Evolutionary conservation across 2,113 vertebrate genomes (phyloP).

Genomic region (Equus quagga): DNA sequence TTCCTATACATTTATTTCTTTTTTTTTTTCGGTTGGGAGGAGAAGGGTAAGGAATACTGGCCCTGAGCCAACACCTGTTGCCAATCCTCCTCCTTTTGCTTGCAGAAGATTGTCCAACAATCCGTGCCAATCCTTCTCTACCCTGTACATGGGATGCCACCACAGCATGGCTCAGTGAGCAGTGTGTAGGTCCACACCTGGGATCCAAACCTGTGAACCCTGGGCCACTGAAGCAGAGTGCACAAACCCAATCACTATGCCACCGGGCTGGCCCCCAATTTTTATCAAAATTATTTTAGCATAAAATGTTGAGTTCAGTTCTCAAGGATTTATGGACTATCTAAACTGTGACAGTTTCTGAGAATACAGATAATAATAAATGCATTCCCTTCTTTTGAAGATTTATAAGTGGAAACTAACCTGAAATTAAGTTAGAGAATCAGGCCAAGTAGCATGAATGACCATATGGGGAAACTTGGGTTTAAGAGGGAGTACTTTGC

Average conservation of each 20-base stretch:
- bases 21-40: no score
- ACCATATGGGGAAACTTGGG: background rate
- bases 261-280: background rate
- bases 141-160: no score
- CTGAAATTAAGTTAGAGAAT: slow-evolving; percentile 16
- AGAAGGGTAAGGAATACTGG: no score
- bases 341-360: background rate
- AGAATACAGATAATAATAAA: background rate
- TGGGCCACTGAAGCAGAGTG: no score
- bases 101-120: no score
- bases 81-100: no score
- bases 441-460: background rate
- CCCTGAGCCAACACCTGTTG: no score
- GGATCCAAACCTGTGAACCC: no score
- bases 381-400: background rate
- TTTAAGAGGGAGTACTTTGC: background rate
- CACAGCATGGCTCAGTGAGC: no score
- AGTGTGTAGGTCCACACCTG: no score
- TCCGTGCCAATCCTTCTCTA: no score
- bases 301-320: background rate
- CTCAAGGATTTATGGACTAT: background rate
- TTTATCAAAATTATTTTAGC: background rate
- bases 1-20: background rate
- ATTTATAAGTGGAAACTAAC: background rate
- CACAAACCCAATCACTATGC: no score